phyloP scores from a whole-genome alignment of 2,113 vertebrate genomes.

The Ailurus styani region DNA sequence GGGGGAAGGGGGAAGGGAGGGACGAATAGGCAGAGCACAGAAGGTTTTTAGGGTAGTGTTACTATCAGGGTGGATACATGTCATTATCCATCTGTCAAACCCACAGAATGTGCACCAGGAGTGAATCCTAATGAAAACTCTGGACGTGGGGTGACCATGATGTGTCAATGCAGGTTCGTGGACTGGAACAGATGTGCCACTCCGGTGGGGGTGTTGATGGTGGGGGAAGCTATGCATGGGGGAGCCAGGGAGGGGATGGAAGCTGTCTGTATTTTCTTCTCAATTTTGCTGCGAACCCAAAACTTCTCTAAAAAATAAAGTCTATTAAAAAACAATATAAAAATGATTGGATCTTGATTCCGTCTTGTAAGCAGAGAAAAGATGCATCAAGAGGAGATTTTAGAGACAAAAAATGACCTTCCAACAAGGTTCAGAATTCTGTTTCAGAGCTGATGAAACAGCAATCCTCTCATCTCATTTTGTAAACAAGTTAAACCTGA shows the following conservation, averaged over 20 bases:
- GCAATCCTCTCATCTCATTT: neutral
- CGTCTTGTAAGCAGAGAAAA: neutral
- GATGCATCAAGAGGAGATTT: neutral
- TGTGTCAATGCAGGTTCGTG: neutral
- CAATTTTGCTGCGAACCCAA: neutral
- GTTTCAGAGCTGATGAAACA: neutral
- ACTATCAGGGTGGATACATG: neutral
- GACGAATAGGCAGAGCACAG: neutral
- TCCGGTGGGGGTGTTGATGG: neutral
- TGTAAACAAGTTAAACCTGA: neutral
- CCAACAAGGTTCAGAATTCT: neutral
- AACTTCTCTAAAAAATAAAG: neutral
- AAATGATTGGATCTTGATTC: neutral
- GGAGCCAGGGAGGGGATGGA: neutral
- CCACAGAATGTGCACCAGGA: neutral
- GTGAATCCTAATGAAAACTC: neutral
- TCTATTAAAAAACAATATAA: neutral
- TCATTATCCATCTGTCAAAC: neutral
- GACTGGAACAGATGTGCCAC: neutral
- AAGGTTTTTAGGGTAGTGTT: neutral
- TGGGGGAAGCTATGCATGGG: too few species aligned
- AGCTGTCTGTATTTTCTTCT: neutral
- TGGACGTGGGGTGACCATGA: neutral
- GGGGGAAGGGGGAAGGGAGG: neutral
- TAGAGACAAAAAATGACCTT: neutral